Evolutionary conservation across 2,113 vertebrate species (phyloP).

Genomic region (Phyllostomus hastatus): DNA sequence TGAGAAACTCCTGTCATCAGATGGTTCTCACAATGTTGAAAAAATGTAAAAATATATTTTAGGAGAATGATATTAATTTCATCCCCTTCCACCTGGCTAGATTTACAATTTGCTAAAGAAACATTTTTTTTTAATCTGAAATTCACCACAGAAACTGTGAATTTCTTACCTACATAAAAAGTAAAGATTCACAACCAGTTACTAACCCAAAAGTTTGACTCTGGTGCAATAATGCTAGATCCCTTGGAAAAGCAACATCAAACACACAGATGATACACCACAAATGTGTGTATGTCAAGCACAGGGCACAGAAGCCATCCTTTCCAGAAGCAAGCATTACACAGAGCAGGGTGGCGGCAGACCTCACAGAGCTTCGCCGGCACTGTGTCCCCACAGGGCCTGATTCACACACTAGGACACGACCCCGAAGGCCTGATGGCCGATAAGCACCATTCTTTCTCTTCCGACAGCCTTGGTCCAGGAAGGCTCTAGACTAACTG

Average conservation of each 20-base stretch:
- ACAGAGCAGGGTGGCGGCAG: conserved; percentile 70
- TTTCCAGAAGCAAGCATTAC: conserved; percentile 74
- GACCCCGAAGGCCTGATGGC: background rate
- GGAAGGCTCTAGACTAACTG: background rate
- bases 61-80: conserved; percentile 16
- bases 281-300: conserved; percentile 70
- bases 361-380: conserved; percentile 68
- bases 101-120: conserved; percentile 34
- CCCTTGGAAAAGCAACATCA: conserved; percentile 46
- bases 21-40: background rate
- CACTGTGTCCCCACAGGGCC: conserved; percentile 74
- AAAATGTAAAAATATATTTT: background rate
- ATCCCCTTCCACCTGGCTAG: background rate
- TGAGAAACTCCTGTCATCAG: background rate
- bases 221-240: background rate
- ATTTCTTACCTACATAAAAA: conserved; percentile 40
- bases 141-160: conserved; percentile 51
- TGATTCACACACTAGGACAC: conserved; percentile 80
- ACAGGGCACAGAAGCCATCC: conserved; percentile 74
- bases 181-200: conserved; percentile 6
- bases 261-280: conserved; percentile 50
- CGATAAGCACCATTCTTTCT: conserved; percentile 29
- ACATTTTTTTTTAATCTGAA: background rate
- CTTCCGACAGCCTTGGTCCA: conserved; percentile 59
- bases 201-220: conserved; percentile 20